A percentile compares a stretch with the other conserved stretches of the same genome.
Conservation (phyloP, 2,888 invertebrate species). For the Sepioteuthis lessoniana region DNA sequence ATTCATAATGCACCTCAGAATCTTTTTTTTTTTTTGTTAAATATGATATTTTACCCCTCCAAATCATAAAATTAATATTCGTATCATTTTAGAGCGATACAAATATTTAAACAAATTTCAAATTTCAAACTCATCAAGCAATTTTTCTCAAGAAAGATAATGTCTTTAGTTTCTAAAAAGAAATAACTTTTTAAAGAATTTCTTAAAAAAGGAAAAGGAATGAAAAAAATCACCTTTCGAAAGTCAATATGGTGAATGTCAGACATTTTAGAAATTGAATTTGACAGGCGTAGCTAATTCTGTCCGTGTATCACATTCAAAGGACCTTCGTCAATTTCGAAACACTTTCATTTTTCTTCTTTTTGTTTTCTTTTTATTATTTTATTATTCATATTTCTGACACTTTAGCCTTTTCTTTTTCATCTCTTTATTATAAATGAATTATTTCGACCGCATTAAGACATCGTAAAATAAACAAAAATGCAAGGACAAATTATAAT, state of each 20-base stretch:
- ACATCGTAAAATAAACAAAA: background rate
- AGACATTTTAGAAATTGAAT: background rate
- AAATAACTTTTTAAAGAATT: background rate
- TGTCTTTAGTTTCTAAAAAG: background rate
- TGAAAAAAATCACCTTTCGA: background rate
- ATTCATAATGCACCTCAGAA: too few species aligned
- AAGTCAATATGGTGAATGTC: background rate
- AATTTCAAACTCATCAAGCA: background rate
- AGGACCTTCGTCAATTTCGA: background rate
- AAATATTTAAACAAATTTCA: background rate
- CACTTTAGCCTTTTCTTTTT: background rate
- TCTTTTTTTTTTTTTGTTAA: too few species aligned
- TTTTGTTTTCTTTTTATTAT: background rate
- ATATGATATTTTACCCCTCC: too few species aligned
- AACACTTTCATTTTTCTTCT: background rate
- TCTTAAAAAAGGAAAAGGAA: background rate
- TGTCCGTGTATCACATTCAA: background rate
- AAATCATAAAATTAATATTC: background rate
- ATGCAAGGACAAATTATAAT: background rate
- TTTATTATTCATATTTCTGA: background rate
- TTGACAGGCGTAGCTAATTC: background rate
- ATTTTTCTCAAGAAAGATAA: background rate
- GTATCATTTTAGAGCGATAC: background rate
- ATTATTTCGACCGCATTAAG: background rate
- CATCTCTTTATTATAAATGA: background rate